Base-by-base conservation (phyloP, 2,888 invertebrate genomes). In the Andrena fulva region DNA sequence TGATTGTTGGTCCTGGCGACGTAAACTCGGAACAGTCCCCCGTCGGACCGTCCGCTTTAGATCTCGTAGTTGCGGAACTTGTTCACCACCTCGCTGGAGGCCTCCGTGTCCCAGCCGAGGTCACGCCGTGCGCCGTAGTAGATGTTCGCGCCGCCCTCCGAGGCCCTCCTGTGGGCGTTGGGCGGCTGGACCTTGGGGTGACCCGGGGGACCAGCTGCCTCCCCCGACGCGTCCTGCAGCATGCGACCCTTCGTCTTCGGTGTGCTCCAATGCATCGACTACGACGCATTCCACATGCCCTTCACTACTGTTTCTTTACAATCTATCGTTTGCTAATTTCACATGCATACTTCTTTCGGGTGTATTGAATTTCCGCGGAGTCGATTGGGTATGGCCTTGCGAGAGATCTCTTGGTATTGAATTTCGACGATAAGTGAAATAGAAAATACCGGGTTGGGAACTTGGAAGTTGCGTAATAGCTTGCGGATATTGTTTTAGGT, bases 241-340 rank as follows among this genome's bases (percentile, higher is more conserved):
- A 98, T 98, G 87, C 98, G 96, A 90, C 98, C 98, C 94, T 98
- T 98, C 89, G 97, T 98, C 94, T 98, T 98, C 54, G 97, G 97
- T 83, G 97, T 97, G 84, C 97, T 96, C 98, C 98, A 98, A 93
- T 98, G 98, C 97, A 98, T 98, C 70, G 98, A 97, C 96, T 98
- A 95, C 3, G 24, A 60, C 33, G 71, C 10, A 60, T 69, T 67
- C 48, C 8, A 67, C 42, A 50, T 64, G 6, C 12, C 24, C 64
- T 48, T 54, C 24, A 59, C 59, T 29, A 8, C 24, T 2, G 0
- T 0, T 2, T 24, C 35, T 8, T 24, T 67, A 16, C 48, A 1
- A 2, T 7, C 4, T 42, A 4, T 12, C 16, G 16, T 3, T 42
- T 16, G 42, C 42, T 42, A 42, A 42, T 42, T 16, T 42, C 16